Conservation (phyloP, 1,140 invertebrate species). For the Rhyzopertha dominica region DNA sequence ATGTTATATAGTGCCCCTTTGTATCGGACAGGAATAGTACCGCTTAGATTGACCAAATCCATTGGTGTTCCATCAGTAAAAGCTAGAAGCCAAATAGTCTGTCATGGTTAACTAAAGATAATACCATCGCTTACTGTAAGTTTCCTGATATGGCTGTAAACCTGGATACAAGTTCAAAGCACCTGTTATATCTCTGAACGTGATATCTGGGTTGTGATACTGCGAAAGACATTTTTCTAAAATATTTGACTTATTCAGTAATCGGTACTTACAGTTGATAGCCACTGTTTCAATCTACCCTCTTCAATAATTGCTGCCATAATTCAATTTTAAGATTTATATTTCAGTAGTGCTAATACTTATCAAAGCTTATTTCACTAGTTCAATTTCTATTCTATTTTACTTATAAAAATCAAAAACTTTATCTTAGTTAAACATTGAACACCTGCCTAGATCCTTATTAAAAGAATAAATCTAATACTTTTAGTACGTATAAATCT, state of each 20-base stretch:
- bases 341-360: too few relatives aligned
- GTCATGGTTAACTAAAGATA: conserved; percentile 14
- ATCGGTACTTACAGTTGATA: conserved; percentile 46
- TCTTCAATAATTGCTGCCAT: conserved; percentile 48
- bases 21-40: conserved; percentile 89
- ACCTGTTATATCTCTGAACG: conserved; percentile 67
- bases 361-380: too few relatives aligned
- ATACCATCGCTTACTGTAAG: conserved; percentile 62
- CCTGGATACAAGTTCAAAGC: conserved; percentile 68
- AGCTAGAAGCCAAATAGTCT: conserved; percentile 53
- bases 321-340: too few relatives aligned
- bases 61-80: conserved; percentile 85
- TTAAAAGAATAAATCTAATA: too few relatives aligned
- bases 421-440: too few relatives aligned
- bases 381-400: too few relatives aligned
- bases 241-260: conserved; percentile 11
- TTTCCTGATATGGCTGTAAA: conserved; percentile 58
- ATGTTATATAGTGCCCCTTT: conserved; percentile 94
- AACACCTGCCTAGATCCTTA: too few relatives aligned
- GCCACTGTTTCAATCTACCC: conserved; percentile 50
- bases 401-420: too few relatives aligned
- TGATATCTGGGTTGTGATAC: conserved; percentile 73
- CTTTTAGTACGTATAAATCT: too few relatives aligned
- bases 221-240: conserved; percentile 35
- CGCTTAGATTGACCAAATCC: conserved; percentile 78